Evolutionary conservation across 1,140 invertebrate genomes (phyloP).

Genomic region (Harlomillsia oculata): DNA sequence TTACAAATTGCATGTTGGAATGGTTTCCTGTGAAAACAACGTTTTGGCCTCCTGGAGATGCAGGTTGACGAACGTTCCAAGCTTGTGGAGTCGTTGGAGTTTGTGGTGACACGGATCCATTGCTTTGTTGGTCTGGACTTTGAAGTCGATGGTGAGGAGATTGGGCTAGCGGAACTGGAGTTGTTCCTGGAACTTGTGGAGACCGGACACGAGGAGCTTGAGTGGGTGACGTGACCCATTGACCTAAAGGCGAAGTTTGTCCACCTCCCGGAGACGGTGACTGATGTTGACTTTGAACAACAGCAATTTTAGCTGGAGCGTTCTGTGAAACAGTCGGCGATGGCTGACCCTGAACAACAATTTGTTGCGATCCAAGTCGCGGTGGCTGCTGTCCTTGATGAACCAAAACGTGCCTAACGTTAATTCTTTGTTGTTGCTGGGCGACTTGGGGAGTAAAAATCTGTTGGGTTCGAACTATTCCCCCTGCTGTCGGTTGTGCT

Average conservation of each 20-base stretch:
- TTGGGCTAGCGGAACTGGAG: not conserved
- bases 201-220: not conserved
- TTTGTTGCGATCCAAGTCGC: conserved; percentile 4
- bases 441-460: conserved; percentile 27
- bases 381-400: conserved; percentile 14
- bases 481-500: conserved; percentile 18
- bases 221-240: conserved; percentile 12
- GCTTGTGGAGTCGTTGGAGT: not conserved
- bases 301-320: conserved; percentile 15
- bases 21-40: conserved; percentile 6
- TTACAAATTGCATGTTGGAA: conserved; percentile 12
- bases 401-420: conserved; percentile 21
- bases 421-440: conserved; percentile 13
- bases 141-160: conserved; percentile 2
- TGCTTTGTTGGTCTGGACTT: not conserved
- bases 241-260: not conserved
- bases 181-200: not conserved
- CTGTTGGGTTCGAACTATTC: conserved; percentile 26
- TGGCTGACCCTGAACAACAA: conserved; percentile 11
- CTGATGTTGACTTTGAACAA: conserved; percentile 16
- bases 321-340: not conserved
- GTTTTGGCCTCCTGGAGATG: not conserved
- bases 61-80: conserved; percentile 14
- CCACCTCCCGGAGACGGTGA: too few relatives aligned
- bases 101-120: too few relatives aligned